Conservation (phyloP, 2,888 invertebrate species). For the Plebejus melissa region DNA sequence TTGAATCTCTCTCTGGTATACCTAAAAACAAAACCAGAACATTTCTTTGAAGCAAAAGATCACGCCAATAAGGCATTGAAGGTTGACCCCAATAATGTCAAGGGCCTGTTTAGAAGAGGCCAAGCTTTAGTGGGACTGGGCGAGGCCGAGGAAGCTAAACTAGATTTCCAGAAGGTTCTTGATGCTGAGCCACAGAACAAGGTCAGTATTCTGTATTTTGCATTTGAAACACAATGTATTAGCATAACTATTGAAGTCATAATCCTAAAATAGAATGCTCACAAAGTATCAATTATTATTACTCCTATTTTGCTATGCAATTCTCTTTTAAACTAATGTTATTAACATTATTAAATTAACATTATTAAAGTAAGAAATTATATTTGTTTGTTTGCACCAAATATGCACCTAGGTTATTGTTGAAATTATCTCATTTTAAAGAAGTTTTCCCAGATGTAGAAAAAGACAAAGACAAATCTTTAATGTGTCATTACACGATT, state of each 20-base stretch:
- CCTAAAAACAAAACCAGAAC: slow-evolving; percentile 85
- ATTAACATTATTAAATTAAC: not conserved
- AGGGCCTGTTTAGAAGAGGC: slow-evolving; percentile 93
- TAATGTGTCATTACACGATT: no score
- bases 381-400: no score
- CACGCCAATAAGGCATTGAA: slow-evolving; percentile 88
- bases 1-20: slow-evolving; percentile 91
- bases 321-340: not conserved
- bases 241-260: not conserved
- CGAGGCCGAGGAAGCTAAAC: slow-evolving; percentile 87
- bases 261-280: not conserved
- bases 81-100: slow-evolving; percentile 87
- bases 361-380: not conserved
- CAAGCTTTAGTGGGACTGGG: slow-evolving; percentile 86
- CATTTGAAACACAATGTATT: not conserved
- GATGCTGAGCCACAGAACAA: slow-evolving; percentile 91
- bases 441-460: no score
- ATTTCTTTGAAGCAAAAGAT: slow-evolving; percentile 83
- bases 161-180: slow-evolving; percentile 88
- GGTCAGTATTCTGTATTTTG: slow-evolving; percentile 43
- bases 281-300: no score
- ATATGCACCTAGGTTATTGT: no score
- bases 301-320: not conserved
- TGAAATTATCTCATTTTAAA: no score
- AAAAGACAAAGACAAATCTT: no score